phyloP scores from a whole-genome alignment of 2,113 vertebrate genomes.

The Pelmatolapia mariae region DNA sequence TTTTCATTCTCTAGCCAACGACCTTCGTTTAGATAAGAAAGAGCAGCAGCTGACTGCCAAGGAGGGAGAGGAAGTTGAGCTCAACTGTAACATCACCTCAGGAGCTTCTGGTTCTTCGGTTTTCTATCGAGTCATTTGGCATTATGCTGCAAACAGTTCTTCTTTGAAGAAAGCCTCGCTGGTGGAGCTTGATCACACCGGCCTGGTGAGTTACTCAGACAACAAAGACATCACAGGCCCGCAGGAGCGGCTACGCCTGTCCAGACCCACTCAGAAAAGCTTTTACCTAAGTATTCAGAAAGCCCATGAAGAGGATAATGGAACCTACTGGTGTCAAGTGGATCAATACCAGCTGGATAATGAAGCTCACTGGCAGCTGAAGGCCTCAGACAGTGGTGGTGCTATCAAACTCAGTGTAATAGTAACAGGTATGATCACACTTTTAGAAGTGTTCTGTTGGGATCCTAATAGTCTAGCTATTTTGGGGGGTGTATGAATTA shows the following conservation, averaged over 20 bases:
- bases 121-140: conserved; percentile 58
- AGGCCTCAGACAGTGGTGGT: conserved; percentile 21
- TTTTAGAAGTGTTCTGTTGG: neutral
- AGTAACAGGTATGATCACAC: conserved; percentile 32
- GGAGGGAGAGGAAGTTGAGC: conserved; percentile 26
- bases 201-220: conserved; percentile 37
- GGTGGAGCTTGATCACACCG: conserved; percentile 39
- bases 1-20: conserved; percentile 9
- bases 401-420: conserved; percentile 34
- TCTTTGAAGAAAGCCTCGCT: neutral
- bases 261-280: conserved; percentile 19
- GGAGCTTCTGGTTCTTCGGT: neutral
- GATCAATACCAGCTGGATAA: conserved; percentile 51
- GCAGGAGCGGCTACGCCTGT: conserved; percentile 45
- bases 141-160: neutral
- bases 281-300: conserved; percentile 48
- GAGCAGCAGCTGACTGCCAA: neutral
- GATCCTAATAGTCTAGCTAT: neutral
- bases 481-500: neutral
- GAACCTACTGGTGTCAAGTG: conserved; percentile 57
- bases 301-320: conserved; percentile 39
- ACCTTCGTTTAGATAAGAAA: conserved; percentile 25
- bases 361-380: conserved; percentile 41
- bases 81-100: conserved; percentile 51
- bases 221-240: neutral